Evolutionary conservation across 1,140 invertebrate genomes (phyloP), one percentile per base, ranked within the genome.

Genomic region (Camponotus pennsylvanicus): DNA sequence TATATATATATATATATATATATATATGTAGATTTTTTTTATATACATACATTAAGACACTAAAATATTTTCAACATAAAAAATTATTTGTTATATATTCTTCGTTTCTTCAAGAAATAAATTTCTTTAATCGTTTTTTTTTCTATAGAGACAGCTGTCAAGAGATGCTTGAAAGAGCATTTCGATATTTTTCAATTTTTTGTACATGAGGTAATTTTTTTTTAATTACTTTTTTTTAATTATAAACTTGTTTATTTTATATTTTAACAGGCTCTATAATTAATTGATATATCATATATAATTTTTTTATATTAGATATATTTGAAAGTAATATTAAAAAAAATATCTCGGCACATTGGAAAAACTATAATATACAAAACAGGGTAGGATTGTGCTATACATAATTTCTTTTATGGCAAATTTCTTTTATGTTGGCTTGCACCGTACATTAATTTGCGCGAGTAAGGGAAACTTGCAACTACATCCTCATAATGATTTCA

Each of bases 401-500:
- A n/a, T 32, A 66, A 66, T 78, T 66, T 5, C 59, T 78, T 77
- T 77, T 45, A 64, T 40, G 9, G 9, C 8, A 3, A 77, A 45
- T 64, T 57, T 77, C 59, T 64, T 52, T 77, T 61, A 13, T 73
- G 27, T 15, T 37, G 18, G 40, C n/a, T 27, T 45, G 59, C 42
- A 67, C 37, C 11, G 42, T 66, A 21, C 61, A 45, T 57, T 55
- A 69, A 2, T 67, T 49, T 32, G 27, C 4, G 9, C 45, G 75
- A 34, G 34, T 18, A 32, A 37, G 40, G 64, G 27, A 75, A 66
- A 18, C 64, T 83, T 86, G 32, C 45, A 21, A 45, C 37, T 37
- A 11, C 32, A 21, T 59, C 86, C 84, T 91, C 27, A 27, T 93
- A 92, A 93, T 92, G 86, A 94, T 93, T 92, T 92, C 92, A 90